Evolutionary conservation across 1,140 invertebrate genomes (phyloP).

Genomic region (Eurosta solidaginis): DNA sequence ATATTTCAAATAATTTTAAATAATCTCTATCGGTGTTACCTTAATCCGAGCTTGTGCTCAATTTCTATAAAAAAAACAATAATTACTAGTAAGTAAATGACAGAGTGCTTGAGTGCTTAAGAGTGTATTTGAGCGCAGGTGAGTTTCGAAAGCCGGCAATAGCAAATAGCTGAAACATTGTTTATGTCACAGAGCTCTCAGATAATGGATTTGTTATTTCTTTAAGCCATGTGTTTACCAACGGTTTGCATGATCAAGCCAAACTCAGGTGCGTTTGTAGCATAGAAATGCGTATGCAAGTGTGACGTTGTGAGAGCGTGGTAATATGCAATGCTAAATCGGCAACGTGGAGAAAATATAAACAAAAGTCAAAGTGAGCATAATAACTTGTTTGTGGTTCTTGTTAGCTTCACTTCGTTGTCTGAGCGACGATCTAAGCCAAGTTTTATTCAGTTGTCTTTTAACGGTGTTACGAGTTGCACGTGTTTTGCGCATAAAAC

Average conservation of each 20-base stretch:
- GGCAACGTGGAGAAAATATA: not conserved
- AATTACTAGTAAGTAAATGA: not conserved
- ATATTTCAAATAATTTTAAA: not conserved
- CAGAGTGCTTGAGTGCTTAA: not conserved
- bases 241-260: not conserved
- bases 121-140: not conserved
- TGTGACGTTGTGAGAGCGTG: not conserved
- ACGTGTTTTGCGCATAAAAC: conserved; percentile 6
- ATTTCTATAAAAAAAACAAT: not conserved
- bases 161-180: not conserved
- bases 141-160: too few relatives aligned
- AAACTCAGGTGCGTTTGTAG: not conserved
- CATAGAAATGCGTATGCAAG: not conserved
- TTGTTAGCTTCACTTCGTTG: not conserved
- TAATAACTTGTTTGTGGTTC: not conserved
- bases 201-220: not conserved
- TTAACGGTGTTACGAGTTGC: conserved; percentile 3
- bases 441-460: conserved; percentile 13
- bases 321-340: not conserved
- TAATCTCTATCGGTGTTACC: not conserved
- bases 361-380: not conserved
- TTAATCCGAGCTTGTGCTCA: conserved; percentile 11
- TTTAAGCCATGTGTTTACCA: not conserved
- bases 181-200: not conserved
- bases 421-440: not conserved